These are phyloP conservation scores for Sturnus vulgaris DNA, from an alignment of 2,113 vertebrate species.

Conservation along the genomic window DNA sequence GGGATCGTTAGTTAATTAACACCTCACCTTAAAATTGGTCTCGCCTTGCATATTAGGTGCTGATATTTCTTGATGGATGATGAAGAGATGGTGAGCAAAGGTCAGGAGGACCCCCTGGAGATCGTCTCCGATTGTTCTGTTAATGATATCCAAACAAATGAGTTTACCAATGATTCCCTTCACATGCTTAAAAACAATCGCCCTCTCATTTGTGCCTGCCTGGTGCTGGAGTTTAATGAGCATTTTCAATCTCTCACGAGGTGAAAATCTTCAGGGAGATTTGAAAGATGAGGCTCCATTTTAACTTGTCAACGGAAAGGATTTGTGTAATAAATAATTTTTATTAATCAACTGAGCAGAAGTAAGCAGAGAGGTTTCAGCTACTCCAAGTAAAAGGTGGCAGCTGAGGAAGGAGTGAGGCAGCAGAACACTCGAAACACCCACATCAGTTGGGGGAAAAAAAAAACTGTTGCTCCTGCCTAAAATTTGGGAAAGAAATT, in stretches of 20 bases:
- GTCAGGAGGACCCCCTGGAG: conserved; percentile 93
- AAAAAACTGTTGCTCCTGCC: conserved; percentile 3
- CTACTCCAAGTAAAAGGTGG: conserved; percentile 29
- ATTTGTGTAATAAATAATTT: conserved; percentile 88
- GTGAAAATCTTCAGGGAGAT: conserved; percentile 85
- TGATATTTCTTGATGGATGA: conserved; percentile 99
- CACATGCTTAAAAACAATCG: conserved; percentile 86
- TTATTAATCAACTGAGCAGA: conserved; percentile 82
- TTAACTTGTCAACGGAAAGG: conserved; percentile 82
- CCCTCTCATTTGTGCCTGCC: conserved; percentile 82
- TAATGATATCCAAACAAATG: conserved; percentile 91
- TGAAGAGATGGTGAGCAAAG: conserved; percentile 96
- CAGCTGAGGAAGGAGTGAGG: not conserved
- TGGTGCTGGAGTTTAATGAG: conserved; percentile 88
- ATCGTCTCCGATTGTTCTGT: conserved; percentile 91
- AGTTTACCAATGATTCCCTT: conserved; percentile 87
- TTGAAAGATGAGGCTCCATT: conserved; percentile 83
- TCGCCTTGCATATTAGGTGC: conserved; percentile 90
- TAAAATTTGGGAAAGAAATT: not conserved
- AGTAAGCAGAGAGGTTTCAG: conserved; percentile 54
- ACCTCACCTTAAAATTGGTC: conserved; percentile 92
- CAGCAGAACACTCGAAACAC: not conserved
- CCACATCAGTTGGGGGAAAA: not conserved
- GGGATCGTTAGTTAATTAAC: conserved; percentile 94
- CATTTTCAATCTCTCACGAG: conserved; percentile 85